phyloP scores from a whole-genome alignment of 2,113 vertebrate species.

The Desmodus rotundus region DNA sequence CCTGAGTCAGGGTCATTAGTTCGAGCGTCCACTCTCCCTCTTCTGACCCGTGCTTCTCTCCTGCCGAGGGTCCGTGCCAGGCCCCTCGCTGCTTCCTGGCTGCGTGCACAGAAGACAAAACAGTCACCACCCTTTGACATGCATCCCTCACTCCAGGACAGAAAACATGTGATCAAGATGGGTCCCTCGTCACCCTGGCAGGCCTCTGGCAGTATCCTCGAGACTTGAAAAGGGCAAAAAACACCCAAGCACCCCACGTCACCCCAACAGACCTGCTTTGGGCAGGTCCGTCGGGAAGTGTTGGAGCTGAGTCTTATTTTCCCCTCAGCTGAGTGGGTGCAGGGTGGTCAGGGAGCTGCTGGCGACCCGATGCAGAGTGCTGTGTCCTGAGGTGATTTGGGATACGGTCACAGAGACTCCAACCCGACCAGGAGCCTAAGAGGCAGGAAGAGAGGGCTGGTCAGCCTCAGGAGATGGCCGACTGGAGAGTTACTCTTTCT shows the following conservation, averaged over 20 bases:
- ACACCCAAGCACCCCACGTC: no score
- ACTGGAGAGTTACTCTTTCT: neutral
- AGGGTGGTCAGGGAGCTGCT: neutral
- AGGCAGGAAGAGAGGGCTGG: neutral
- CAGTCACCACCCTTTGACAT: neutral
- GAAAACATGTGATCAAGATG: neutral
- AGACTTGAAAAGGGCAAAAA: neutral
- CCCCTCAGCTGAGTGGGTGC: neutral
- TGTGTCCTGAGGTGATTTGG: neutral
- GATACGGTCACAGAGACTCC: neutral
- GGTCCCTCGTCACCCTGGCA: neutral
- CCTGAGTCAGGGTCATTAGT: no score
- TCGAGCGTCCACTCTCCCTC: no score
- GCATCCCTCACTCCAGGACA: neutral
- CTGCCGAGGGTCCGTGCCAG: neutral
- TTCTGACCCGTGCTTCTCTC: neutral
- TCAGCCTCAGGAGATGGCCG: neutral
- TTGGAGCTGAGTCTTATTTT: neutral
- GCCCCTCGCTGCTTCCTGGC: neutral
- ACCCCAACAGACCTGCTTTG: neutral
- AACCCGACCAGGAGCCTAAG: neutral
- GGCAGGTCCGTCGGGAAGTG: neutral
- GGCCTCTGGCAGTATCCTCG: neutral
- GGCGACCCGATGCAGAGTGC: neutral
- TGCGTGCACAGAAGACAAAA: neutral